Conservation (phyloP, 2,113 vertebrate species). For the Heterotis niloticus region DNA sequence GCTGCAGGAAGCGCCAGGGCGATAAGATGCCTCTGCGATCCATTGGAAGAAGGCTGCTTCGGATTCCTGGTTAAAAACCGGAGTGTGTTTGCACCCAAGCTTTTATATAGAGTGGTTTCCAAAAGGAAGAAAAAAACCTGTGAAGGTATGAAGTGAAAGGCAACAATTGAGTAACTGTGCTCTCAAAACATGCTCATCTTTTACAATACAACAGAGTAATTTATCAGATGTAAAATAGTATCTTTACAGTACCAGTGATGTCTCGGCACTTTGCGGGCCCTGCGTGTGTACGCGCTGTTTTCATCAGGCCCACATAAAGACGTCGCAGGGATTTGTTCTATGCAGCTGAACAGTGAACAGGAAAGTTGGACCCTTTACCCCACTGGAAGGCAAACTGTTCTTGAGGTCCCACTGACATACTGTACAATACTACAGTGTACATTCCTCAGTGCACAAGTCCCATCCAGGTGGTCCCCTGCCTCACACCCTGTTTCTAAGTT, state of each 20-base stretch:
- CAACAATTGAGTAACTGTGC: background rate
- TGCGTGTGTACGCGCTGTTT: background rate
- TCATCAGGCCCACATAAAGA: background rate
- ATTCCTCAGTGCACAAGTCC: no score
- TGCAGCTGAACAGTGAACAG: no score
- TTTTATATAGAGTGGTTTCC: conserved; percentile 19
- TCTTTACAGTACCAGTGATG: conserved; percentile 22
- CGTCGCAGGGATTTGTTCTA: background rate
- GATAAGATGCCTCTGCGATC: conserved; percentile 27
- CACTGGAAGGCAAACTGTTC: no score
- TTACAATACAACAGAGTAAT: conserved; percentile 17
- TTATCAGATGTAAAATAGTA: conserved; percentile 10
- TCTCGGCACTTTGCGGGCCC: background rate
- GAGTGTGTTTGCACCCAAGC: conserved; percentile 44
- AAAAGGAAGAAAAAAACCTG: conserved; percentile 8
- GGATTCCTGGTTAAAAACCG: background rate
- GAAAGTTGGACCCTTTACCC: no score
- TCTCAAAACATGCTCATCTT: background rate
- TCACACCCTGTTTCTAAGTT: no score
- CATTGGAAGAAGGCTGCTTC: background rate
- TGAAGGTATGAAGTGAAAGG: conserved; percentile 12
- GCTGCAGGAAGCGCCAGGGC: conserved; percentile 30
- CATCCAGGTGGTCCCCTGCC: no score
- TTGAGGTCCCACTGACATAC: no score
- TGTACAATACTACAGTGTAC: no score